Evolutionary conservation across 53 echinoderm and acorn worm genomes (phyloP), one percentile per base, ranked within the genome.

Genomic region (Arbacia lixula): DNA sequence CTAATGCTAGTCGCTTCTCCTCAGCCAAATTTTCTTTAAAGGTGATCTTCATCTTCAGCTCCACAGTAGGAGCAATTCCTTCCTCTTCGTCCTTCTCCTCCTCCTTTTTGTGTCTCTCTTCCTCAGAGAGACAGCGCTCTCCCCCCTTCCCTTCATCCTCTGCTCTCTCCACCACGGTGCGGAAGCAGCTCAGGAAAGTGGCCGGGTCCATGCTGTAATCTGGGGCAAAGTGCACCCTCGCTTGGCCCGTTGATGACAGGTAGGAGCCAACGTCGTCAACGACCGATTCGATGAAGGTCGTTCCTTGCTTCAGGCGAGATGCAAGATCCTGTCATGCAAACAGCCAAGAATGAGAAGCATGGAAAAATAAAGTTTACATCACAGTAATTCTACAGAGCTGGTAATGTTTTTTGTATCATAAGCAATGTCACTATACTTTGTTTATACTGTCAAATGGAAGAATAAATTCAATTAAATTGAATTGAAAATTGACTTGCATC

Each of bases 171-270:
- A 85, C 62, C 50, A 64, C 60, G 0, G 76, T 86, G 61, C 62
- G 86, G 79, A 99, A 99, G 86, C 99, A 99, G 65, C 94, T 75
- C 10, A 99, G 68, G 72, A 99, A 99, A n/a, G 88, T 81, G 2
- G 99, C 41, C 0, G 91, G 87, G 46, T 99, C 94, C 71, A 99
- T 85, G 76, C 67, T 71, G 32, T 71, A 66, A 60, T 95, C 94
- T 2, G 88, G 36, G 29, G 88, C 81, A 84, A 99, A 99, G 71
- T 91, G 94, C 53, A 99, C 99, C 76, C 87, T 99, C 27, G 91
- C 66, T 66, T 83, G 82, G 30, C 63, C 32, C 14, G 82, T 63
- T 22, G 64, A 63, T 8, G 82, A 64, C 39, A 88, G 66, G 83
- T 93, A 93, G 36, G 81, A 72, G 27, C 41, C 58, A 46, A 93